Conservation (phyloP, 2,113 vertebrate genomes). For the Oncorhynchus kisutch region DNA sequence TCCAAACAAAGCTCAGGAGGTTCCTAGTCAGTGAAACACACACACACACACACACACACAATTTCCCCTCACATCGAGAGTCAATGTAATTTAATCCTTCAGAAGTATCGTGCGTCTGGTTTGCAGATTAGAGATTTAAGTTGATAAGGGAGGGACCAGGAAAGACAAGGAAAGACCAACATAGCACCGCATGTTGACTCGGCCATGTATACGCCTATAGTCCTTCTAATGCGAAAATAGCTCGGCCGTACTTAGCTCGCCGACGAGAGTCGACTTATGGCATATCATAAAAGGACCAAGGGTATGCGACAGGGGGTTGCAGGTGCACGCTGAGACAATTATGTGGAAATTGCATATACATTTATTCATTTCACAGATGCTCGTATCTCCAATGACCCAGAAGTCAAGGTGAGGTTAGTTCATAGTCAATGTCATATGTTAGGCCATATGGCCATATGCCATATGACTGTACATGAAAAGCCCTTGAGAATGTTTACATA, state of each 20-base stretch:
- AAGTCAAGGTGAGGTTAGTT: constrained; percentile 38
- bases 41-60: neutral
- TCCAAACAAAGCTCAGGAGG: no score
- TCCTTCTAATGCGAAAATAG: constrained; percentile 14
- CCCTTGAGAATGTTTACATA: no score
- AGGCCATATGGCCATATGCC: neutral
- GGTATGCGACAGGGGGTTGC: constrained; percentile 11
- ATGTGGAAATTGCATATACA: constrained; percentile 14
- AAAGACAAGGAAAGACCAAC: constrained; percentile 27
- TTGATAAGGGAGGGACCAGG: constrained; percentile 37
- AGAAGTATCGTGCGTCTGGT: constrained; percentile 6
- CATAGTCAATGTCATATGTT: constrained; percentile 40
- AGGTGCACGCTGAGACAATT: constrained; percentile 16
- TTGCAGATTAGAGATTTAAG: constrained; percentile 48
- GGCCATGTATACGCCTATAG: neutral
- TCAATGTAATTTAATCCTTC: neutral
- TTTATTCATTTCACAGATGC: constrained; percentile 50
- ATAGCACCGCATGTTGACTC: constrained; percentile 27
- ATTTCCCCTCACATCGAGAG: neutral
- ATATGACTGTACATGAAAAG: no score
- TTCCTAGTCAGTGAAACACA: no score
- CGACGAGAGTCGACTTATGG: neutral
- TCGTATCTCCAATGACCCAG: constrained; percentile 31
- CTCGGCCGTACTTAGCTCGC: no score
- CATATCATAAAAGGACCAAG: constrained; percentile 26